Base-by-base conservation (phyloP, 64 coral and sea anemone genomes). In the Montipora sp. region DNA sequence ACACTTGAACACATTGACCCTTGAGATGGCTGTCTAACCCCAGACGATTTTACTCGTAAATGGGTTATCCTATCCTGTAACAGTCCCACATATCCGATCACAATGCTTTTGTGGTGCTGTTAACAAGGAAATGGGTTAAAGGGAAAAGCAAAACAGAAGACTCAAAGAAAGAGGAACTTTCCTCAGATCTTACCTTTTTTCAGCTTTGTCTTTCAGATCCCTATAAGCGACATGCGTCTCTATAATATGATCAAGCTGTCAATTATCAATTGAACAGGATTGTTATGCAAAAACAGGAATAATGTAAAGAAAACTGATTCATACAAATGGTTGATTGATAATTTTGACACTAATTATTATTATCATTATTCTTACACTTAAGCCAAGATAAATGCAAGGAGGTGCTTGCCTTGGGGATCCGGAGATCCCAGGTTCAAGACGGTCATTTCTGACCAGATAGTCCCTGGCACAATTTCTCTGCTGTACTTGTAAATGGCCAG, bases 171-270 rank as follows among this genome's bases (percentile, higher is more conserved):
- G 13, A 21, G 49, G 10, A 80, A 59, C 6, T 22, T 24, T 22
- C 58, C 36, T 36, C 7, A 75, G 85, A 22, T 63, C 60, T 63
- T 53, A 98, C 96, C 93, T 96, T 50, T 72, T 73, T n/a, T 89
- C 77, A 55, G 88, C 77, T 18, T 46, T 89, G 59, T 92, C 22
- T 69, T 91, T 77, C 5, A 98, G 73, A 66, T 98, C 89, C 10
- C 4, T 59, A 80, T 83, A 98, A 3, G 91, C 91, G 44, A 95
- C 83, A 44, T 98, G 94, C 19, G 76, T 96, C 77, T 98, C 92
- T 48, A 96, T 90, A 67, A 98, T 22, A 75, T 98, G 97, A 51
- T 98, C 97, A 87, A 98, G 83, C 97, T 95, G 87, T 79, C 46
- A 5, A 27, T 75, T 47, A 9, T 78, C 43, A 48, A 84, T 16